Base-by-base conservation (phyloP, 1,140 invertebrate species). In the Musca vetustissima region DNA sequence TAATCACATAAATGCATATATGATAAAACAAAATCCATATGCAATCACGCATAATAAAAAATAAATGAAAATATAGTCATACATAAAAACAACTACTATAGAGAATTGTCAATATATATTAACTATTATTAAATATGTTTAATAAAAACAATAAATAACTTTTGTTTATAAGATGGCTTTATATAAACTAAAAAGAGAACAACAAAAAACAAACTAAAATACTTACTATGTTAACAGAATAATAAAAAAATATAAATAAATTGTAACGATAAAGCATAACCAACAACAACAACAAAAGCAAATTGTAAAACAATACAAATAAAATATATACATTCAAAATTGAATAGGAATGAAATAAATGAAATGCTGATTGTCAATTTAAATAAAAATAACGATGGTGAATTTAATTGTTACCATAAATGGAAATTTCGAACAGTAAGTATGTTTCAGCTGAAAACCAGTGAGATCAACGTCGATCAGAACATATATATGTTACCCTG, bases 301-400 rank as follows among this genome's bases (percentile, higher is more conserved):
- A 71, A 76, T 73, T 77, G 77, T 77, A 75, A 76, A 73, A 75
- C 70, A 66, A 71, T 22, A 57, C 70, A 67, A 69, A 21, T n/a
- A 50, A 68, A 28, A 49, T 50, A 61, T 8, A 21, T 48, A 50
- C 47, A 69, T 53, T 50, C 15, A 9, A 67, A 64, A 70, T n/a
- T 25, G 48, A 47, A 70, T 48, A 67, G 57, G 24, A 65, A 68
- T 50, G 17, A 64, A 72, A 68, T 69, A 73, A 70, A 64, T 48
- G 57, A 70, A 59, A 76, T 71, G 74, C 57, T 71, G 53, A 71
- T 69, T 65, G 70, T 71, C 70, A 71, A 69, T 71, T 68, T 71
- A 52, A 69, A 50, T 11, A 68, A 59, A 66, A 68, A 64, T n/a
- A n/a, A n/a, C n/a, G n/a, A 67, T 50, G 13, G 43, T 24, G 24